Conservation (phyloP, 2,888 invertebrate genomes). For the Sylvicola fuscatus region DNA sequence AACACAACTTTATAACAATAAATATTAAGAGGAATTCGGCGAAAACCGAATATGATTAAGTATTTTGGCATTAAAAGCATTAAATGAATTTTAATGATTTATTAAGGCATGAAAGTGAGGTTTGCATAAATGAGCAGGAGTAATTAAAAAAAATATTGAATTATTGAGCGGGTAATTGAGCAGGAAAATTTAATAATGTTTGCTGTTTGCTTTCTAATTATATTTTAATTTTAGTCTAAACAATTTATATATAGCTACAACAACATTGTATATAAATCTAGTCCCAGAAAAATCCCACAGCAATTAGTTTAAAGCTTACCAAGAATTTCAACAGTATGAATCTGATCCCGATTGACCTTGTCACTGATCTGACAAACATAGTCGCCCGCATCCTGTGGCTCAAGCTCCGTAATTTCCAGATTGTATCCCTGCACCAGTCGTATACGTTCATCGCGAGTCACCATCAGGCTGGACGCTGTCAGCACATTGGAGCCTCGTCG, state of each 20-base stretch:
- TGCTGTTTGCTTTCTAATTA: too few relatives aligned
- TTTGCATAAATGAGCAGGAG: too few relatives aligned
- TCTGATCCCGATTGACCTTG: conserved; percentile 43
- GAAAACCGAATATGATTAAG: too few relatives aligned
- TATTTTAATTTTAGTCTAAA: neutral
- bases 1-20: too few relatives aligned
- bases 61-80: too few relatives aligned
- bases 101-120: too few relatives aligned
- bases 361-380: conserved; percentile 56
- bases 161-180: too few relatives aligned
- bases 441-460: conserved; percentile 44
- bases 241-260: neutral
- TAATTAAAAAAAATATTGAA: too few relatives aligned
- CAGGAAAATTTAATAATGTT: too few relatives aligned
- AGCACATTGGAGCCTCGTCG: conserved; percentile 46
- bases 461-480: conserved; percentile 51
- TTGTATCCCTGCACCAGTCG: conserved; percentile 48
- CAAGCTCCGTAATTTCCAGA: conserved; percentile 46
- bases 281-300: neutral
- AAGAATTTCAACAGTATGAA: conserved; percentile 49
- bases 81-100: too few relatives aligned
- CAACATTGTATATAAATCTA: neutral
- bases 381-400: conserved; percentile 43
- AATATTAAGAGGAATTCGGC: too few relatives aligned
- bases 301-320: conserved; percentile 19